Conservation (phyloP, 2,113 vertebrate species). For the Albula goreensis region DNA sequence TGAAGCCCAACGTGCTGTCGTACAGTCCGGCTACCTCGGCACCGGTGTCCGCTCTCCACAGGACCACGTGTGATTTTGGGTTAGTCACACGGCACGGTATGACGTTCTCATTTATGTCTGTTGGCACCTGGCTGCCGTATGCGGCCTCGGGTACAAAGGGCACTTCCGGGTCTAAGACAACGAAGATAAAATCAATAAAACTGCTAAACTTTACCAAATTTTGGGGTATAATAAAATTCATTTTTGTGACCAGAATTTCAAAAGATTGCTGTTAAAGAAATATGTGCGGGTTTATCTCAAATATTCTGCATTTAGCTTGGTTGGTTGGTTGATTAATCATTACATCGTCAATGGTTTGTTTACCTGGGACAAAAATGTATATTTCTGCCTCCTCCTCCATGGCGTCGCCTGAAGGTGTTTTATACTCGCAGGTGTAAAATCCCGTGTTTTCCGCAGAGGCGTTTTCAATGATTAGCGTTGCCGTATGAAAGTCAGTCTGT, state of each 20-base stretch:
- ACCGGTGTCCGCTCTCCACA: constrained; percentile 64
- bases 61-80: constrained; percentile 71
- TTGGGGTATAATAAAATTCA: too few species aligned
- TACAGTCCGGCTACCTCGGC: constrained; percentile 67
- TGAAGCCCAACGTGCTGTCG: constrained; percentile 81
- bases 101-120: constrained; percentile 51
- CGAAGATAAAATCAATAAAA: constrained; percentile 5
- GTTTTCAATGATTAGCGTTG: constrained; percentile 76
- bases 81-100: constrained; percentile 87
- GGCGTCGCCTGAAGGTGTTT: constrained; percentile 21
- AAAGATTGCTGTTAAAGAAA: too few species aligned
- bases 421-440: constrained; percentile 79
- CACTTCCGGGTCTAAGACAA: constrained; percentile 60
- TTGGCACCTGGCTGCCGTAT: constrained; percentile 56
- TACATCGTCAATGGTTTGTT: background rate
- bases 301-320: too few species aligned
- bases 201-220: background rate
- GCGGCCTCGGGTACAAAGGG: constrained; percentile 79
- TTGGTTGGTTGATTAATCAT: too few species aligned
- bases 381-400: constrained; percentile 71
- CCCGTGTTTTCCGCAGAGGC: constrained; percentile 78
- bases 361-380: constrained; percentile 90
- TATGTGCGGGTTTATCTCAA: too few species aligned
- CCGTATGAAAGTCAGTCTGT: constrained; percentile 70
- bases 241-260: too few species aligned